phyloP scores from a whole-genome alignment of 2,113 vertebrate species.

The Saiga tatarica region DNA sequence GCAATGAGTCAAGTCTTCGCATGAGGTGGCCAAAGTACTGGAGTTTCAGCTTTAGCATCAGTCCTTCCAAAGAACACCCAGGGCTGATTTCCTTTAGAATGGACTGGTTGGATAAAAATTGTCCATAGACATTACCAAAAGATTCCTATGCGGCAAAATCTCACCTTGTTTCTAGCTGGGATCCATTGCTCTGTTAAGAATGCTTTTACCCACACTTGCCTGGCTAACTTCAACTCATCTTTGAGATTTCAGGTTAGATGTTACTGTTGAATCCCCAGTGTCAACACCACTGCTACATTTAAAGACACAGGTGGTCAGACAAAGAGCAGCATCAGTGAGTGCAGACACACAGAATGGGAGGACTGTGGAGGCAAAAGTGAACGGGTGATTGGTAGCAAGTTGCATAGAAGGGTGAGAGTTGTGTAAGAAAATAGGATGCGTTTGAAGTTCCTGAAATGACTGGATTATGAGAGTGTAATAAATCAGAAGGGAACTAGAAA shows the following conservation, averaged over 20 bases:
- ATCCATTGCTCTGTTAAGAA: neutral
- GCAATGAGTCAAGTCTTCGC: too few species aligned
- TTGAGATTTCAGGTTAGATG: neutral
- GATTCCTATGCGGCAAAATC: neutral
- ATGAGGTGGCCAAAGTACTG: too few species aligned
- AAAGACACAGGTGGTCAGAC: neutral
- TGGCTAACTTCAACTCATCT: neutral
- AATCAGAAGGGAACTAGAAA: neutral
- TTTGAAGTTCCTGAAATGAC: neutral
- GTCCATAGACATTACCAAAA: neutral
- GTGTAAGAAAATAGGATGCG: accelerated
- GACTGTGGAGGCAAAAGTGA: accelerated
- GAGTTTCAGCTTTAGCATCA: too few species aligned
- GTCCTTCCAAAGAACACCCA: too few species aligned
- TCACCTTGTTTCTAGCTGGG: neutral
- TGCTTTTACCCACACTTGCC: neutral
- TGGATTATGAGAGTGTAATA: too few species aligned
- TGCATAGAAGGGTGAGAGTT: neutral
- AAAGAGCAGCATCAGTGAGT: accelerated
- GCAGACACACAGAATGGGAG: accelerated
- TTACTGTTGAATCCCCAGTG: too few species aligned
- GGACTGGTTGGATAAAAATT: too few species aligned
- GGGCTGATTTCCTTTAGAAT: too few species aligned
- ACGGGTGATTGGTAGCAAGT: accelerated
- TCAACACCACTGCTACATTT: neutral